Evolutionary conservation across 1,140 invertebrate species (phyloP), one percentile per base, ranked within the genome.

Genomic region (Alviniconcha marisindica): DNA sequence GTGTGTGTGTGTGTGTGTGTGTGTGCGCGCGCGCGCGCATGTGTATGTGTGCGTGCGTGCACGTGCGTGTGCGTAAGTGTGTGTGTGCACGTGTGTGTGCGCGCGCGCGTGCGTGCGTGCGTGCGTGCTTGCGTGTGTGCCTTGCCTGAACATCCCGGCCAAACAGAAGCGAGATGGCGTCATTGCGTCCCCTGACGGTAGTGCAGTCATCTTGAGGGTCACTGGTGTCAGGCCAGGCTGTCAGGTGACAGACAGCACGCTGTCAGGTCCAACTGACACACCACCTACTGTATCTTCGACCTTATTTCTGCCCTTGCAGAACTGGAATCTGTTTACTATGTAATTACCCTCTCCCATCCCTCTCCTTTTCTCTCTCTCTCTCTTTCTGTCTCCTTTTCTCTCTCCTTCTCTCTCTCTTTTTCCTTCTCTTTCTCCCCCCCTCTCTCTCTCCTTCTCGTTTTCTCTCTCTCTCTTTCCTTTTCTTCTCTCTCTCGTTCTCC

Each of bases 81-180:
- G 2, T 48, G 28, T 42, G 31, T 73, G 38, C 66, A 48, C 44
- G 42, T 73, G 48, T 51, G 42, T 42, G 28, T 73, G 24, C 69
- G 14, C 40, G 71, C 60, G 56, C 74, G 73, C 40, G 54, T 77
- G 73, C 56, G 38, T 83, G 82, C 0, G 33, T 18, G 73, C 76
- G 44, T 83, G 73, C 3, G 36, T 38, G 73, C 69, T n/a, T 73
- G n/a, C 28, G 48, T 2, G 51, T 60, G 76, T 48, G 66, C 51
- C 73, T 18, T 10, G n/a, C 66, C 63, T 63, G 3, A 10, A 2
- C 2, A 28, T 12, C 40, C 15, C 28, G 38, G 24, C 28, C 18
- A 71, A 18, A 66, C 2, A 69, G 44, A 81, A 24, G 44, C 33
- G 14, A 7, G 44, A n/a, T n/a, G 36, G 69, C 12, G 31, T n/a